A percentile compares a stretch with the other conserved stretches of the same genome.
phyloP scores from a whole-genome alignment of 2,888 invertebrate genomes.

The Xylota sylvarum region DNA sequence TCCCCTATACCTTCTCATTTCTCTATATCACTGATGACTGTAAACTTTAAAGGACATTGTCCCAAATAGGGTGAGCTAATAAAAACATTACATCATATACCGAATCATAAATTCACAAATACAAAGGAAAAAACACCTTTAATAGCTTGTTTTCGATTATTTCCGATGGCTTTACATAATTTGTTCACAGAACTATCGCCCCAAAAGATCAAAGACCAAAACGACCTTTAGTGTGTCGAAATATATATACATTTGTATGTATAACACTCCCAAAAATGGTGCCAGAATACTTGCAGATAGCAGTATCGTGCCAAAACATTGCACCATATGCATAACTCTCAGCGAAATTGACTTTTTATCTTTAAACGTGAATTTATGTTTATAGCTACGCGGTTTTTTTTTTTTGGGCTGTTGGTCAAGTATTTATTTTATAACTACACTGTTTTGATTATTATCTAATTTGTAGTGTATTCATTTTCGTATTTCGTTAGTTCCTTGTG shows the following conservation, averaged over 20 bases:
- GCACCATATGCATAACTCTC: neutral
- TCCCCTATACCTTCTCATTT: too few relatives aligned
- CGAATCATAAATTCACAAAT: neutral
- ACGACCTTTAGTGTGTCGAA: neutral
- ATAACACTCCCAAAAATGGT: neutral
- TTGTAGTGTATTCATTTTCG: neutral
- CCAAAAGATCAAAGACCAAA: neutral
- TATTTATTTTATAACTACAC: neutral
- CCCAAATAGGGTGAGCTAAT: neutral
- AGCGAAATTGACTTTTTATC: neutral
- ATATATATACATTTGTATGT: neutral
- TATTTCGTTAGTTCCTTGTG: neutral
- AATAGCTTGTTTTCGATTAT: neutral
- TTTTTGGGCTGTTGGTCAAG: neutral
- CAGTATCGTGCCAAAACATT: slow-evolving; percentile 4
- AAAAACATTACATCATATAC: too few relatives aligned
- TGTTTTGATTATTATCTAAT: neutral
- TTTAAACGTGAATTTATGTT: neutral
- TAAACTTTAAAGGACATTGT: neutral
- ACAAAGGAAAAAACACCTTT: neutral
- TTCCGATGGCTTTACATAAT: neutral
- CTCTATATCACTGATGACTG: neutral
- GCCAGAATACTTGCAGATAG: neutral
- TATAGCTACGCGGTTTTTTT: neutral
- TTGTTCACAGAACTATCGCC: neutral